Percentiles rank a stretch among this genome's conserved stretches.
phyloP scores from a whole-genome alignment of 2,888 invertebrate species.

The Terebella lapidaria region DNA sequence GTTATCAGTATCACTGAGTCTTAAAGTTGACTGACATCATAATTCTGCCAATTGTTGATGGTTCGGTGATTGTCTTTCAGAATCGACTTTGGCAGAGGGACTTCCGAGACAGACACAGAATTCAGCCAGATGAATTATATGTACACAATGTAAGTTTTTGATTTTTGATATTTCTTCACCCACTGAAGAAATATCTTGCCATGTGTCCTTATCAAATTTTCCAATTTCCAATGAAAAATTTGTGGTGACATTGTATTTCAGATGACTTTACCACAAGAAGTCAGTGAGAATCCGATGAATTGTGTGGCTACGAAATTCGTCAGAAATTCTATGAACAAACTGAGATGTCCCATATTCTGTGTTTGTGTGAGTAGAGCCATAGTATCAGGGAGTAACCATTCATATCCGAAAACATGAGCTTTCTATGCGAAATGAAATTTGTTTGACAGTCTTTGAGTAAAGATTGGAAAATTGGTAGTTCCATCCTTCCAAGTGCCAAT shows the following conservation, averaged over 20 bases:
- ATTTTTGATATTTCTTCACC: not conserved
- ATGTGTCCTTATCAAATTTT: not conserved
- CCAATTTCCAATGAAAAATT: not conserved
- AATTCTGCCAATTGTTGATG: no score
- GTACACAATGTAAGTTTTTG: conserved; percentile 41
- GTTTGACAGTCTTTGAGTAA: no score
- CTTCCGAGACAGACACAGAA: conserved; percentile 76
- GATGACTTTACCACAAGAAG: conserved; percentile 87
- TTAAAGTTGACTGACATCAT: no score
- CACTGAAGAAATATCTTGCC: no score
- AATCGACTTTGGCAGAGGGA: conserved; percentile 94
- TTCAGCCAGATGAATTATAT: conserved; percentile 94
- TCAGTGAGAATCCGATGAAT: conserved; percentile 92
- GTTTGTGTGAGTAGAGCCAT: conserved; percentile 65
- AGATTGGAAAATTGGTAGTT: no score
- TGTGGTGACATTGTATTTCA: conserved; percentile 29
- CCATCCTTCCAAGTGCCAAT: no score
- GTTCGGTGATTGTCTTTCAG: conserved; percentile 56
- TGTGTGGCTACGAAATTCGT: conserved; percentile 80
- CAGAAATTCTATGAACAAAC: conserved; percentile 99
- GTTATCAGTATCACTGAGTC: no score
- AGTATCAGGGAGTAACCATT: no score
- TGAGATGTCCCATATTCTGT: conserved; percentile 98
- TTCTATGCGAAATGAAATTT: no score
- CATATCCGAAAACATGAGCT: not conserved